Base-by-base conservation (phyloP, 2,888 invertebrate species). In the Micoletzkya japonica region DNA sequence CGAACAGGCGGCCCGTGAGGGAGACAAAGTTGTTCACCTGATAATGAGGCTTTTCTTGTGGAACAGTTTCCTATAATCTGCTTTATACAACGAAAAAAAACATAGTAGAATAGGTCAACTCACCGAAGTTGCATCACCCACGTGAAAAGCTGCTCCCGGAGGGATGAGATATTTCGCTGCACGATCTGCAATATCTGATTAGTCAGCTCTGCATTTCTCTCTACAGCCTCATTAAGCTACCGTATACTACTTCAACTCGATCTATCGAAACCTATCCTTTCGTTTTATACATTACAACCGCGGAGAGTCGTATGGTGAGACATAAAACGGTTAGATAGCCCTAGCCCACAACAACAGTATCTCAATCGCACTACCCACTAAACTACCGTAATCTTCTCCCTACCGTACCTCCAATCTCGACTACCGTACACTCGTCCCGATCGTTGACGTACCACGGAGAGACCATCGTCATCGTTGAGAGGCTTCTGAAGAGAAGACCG, bases 1-100 rank as follows among this genome's bases (percentile, higher is more conserved):
- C 92, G 88, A 90, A 95, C 66, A 71, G 14, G 59, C 72, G 39
- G 30, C 70, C 73, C 64, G 64, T 61, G 60, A 52, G 37, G 28
- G 28, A 44, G 26, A 24, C 7, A 50, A 37, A 54, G 49, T 50
- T 24, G 24, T 63, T 63, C 34, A 70, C n/a, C 50, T 60, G 32
- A 24, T 50, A 30, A 7, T 4, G 17, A 14, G 14, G 7, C 17
- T 10, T 6, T 39, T 39, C 7, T 39, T 39, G 17, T 39, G 39
- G 17, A 39, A 39, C 39, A 39, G 6, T 6, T 10, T 6, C 39
- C 17, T 6, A 39, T 39, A 17, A 39, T 17, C 39, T 39, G 26
- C 6, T 14, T 20, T 20, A 20, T 44, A 14, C 10, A n/a, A n/a
- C n/a, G n/a, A n/a, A n/a, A n/a, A n/a, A n/a, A n/a, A n/a, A n/a